Evolutionary conservation across 2,888 invertebrate genomes (phyloP).

Genomic region (Amphipyra tragopoginis): DNA sequence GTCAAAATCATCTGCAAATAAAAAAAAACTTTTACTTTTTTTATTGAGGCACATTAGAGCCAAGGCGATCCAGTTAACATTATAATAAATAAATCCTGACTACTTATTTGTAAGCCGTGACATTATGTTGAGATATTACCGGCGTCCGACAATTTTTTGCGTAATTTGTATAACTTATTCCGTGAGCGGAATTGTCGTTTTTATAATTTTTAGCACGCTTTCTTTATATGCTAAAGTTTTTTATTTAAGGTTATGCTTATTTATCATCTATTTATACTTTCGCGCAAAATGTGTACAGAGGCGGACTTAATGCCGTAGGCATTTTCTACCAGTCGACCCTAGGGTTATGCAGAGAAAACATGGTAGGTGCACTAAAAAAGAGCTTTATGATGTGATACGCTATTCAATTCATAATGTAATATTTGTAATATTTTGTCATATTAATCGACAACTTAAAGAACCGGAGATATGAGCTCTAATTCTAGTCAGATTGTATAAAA

Average conservation of each 20-base stretch:
- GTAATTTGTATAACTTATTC: slow-evolving; percentile 24
- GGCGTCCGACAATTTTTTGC: slow-evolving; percentile 30
- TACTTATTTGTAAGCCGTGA: slow-evolving; percentile 29
- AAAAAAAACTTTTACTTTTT: slow-evolving; percentile 38
- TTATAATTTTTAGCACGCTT: slow-evolving; percentile 8
- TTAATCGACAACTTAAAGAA: too few species aligned
- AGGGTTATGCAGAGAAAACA: too few species aligned
- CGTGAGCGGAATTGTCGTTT: slow-evolving; percentile 13
- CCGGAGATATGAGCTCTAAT: too few species aligned
- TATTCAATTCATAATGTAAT: too few species aligned
- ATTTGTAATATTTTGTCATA: too few species aligned
- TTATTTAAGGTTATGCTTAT: not conserved
- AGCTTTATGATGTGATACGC: too few species aligned
- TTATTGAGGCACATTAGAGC: slow-evolving; percentile 20
- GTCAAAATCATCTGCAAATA: not conserved
- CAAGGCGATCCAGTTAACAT: slow-evolving; percentile 40
- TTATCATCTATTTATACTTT: too few species aligned
- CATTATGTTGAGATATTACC: slow-evolving; percentile 33
- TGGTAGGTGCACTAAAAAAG: too few species aligned
- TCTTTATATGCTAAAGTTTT: slow-evolving; percentile 22
- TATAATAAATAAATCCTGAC: slow-evolving; percentile 10
- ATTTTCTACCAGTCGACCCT: too few species aligned
- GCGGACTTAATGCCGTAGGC: too few species aligned
- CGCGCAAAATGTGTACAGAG: too few species aligned
- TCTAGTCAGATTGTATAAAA: too few species aligned